Evolutionary conservation across 2,888 invertebrate species (phyloP), one percentile per base, ranked within the genome.

Genomic region (Caenorhabditis doughertyi): DNA sequence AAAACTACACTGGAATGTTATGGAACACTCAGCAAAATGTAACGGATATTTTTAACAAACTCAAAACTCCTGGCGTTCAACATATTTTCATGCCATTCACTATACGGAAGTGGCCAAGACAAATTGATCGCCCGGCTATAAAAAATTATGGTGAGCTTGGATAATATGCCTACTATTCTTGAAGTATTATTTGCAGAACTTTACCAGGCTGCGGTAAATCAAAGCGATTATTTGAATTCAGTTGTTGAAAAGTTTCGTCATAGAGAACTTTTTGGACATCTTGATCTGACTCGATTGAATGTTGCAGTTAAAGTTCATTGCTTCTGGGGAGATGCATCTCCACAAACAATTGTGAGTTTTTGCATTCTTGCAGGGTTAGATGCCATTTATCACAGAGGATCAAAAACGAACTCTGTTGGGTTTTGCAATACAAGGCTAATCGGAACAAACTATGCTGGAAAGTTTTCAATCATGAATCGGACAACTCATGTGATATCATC

Each of bases 301-400:
- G 27, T 72, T 5, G 72, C 60, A 35, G 49, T 72, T 11, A 16
- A 42, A 39, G 53, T 72, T 51, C 60, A 62, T 16, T 72, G 72
- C n/a, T 72, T 39, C 9, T 25, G 1, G 3, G 60, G 51, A 18
- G 51, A 60, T 2, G 39, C 49, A 16, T 2, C 18, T 2, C 13
- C 25, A 16, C 47, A 60, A 21, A 25, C 62, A n/a, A 60, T 23
- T 4, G 70, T 70, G 3, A 18, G 42, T 25, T 13, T 64, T 18
- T 27, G 8, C 13, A 29, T 27, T 29, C 13, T 32, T n/a, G n/a
- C n/a, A n/a, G n/a, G n/a, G n/a, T n/a, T n/a, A n/a, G n/a, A n/a
- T n/a, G 3, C 8, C 4, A 16, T 53, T 32, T n/a, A n/a, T n/a
- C n/a, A n/a, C 62, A 72, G 72, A 72, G 18, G 11, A 18, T 72